Evolutionary conservation across 2,888 invertebrate genomes (phyloP).

Genomic region (Podotricha telesiphe): DNA sequence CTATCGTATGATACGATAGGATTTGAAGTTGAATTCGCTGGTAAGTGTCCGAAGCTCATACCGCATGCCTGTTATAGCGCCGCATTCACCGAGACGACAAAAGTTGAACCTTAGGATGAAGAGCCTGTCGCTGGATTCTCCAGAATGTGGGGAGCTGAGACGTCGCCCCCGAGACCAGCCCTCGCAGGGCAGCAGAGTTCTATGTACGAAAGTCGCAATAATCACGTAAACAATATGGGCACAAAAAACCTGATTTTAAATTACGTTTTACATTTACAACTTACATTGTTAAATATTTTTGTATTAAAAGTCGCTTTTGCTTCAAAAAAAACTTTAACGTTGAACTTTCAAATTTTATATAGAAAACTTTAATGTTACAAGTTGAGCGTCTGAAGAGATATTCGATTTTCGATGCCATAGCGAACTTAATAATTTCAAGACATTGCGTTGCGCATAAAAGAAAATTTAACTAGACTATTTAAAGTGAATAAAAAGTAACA

Average conservation of each 20-base stretch:
- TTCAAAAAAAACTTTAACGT: conserved; percentile 9
- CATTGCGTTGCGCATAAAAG: not conserved
- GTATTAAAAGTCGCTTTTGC: conserved; percentile 23
- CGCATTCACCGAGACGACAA: conserved; percentile 97
- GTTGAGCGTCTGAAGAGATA: not conserved
- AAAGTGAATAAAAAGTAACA: not conserved
- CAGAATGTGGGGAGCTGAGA: conserved; percentile 93
- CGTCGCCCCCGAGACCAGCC: conserved; percentile 85
- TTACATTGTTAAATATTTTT: conserved; percentile 1
- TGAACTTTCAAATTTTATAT: conserved; percentile 11
- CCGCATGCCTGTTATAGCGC: conserved; percentile 87
- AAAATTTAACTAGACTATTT: not conserved
- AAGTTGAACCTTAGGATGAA: conserved; percentile 99
- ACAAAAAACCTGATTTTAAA: conserved; percentile 62
- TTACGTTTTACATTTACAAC: not conserved
- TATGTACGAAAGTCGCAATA: conserved; percentile 81
- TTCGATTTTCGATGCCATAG: not conserved
- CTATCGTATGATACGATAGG: conserved; percentile 3
- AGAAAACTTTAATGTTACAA: not conserved
- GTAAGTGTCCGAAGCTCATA: conserved; percentile 60
- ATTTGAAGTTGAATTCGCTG: conserved; percentile 26
- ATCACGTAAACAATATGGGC: conserved; percentile 52
- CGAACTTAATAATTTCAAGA: conserved; percentile 8
- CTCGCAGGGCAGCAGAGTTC: conserved; percentile 84
- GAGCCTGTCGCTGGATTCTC: conserved; percentile 97